These are phyloP conservation scores for Dimorphilus gyrociliatus DNA, from an alignment of 2,888 invertebrate genomes.

Conservation along the genomic window DNA sequence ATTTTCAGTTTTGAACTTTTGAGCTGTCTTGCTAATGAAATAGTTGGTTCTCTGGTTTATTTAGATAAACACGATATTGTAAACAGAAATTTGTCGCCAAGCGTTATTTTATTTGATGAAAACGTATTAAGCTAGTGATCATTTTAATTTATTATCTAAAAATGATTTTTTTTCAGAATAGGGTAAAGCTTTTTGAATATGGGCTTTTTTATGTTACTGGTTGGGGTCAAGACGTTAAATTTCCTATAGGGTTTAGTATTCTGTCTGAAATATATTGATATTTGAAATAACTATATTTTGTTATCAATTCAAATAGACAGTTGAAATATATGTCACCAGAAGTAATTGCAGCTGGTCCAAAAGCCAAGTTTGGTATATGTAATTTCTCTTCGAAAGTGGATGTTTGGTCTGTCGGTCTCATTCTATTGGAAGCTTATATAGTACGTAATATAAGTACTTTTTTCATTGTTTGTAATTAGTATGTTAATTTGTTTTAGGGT, in stretches of 20 bases:
- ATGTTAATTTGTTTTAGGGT: slow-evolving; percentile 16
- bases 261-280: no score
- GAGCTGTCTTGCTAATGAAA: slow-evolving; percentile 53
- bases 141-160: not conserved
- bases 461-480: slow-evolving; percentile 1
- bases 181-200: slow-evolving; percentile 73
- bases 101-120: slow-evolving; percentile 61
- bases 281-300: no score
- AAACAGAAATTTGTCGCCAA: slow-evolving; percentile 61
- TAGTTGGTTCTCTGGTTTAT: slow-evolving; percentile 53
- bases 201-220: slow-evolving; percentile 84
- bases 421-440: slow-evolving; percentile 61
- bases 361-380: no score
- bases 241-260: slow-evolving; percentile 50
- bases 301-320: no score
- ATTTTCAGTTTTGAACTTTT: slow-evolving; percentile 38
- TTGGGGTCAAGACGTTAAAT: slow-evolving; percentile 65
- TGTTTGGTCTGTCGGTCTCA: slow-evolving; percentile 83
- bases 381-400: slow-evolving; percentile 60
- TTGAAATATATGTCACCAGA: slow-evolving; percentile 35
- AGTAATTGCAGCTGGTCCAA: no score
- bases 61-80: slow-evolving; percentile 57
- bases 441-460: slow-evolving; percentile 11
- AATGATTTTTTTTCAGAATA: slow-evolving; percentile 17
- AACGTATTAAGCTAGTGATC: slow-evolving; percentile 37